Evolutionary conservation across 2,797 vertebrate species (phyloP).

Genomic region (Chloroceryle amazona): DNA sequence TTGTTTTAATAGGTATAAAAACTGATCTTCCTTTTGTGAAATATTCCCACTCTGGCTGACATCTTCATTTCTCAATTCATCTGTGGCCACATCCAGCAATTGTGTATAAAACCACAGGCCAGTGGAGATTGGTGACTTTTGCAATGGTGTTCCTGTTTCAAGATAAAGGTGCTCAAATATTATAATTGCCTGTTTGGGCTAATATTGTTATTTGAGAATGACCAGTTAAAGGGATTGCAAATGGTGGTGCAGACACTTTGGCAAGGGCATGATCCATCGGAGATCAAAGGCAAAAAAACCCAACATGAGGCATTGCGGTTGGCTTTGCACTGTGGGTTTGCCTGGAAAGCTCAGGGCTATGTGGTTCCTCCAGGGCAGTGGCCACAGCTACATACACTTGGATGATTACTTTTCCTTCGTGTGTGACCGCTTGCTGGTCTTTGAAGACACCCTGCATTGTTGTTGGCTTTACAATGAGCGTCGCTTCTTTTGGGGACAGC

Average conservation of each 20-base stretch:
- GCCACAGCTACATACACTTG: neutral
- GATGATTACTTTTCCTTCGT: neutral
- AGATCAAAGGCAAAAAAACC: neutral
- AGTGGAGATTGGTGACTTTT: neutral
- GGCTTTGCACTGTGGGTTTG: neutral
- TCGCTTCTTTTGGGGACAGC: neutral
- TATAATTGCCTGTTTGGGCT: neutral
- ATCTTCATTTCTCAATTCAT: neutral
- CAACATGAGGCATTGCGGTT: fast-evolving
- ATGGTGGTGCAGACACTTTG: neutral
- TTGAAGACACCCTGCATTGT: neutral
- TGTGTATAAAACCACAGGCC: neutral
- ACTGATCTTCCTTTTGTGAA: neutral
- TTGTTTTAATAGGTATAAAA: neutral
- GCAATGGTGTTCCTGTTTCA: neutral
- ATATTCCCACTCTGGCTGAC: neutral
- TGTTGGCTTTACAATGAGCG: neutral
- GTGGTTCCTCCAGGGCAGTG: neutral
- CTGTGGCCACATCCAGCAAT: neutral
- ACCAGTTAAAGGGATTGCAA: neutral
- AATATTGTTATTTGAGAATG: neutral
- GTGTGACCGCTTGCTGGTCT: neutral
- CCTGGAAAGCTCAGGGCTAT: fast-evolving
- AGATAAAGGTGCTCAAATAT: neutral
- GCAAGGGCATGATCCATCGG: neutral